Evolutionary conservation across 2,888 invertebrate genomes (phyloP).

Genomic region (Dryocosmus kuriphilus): DNA sequence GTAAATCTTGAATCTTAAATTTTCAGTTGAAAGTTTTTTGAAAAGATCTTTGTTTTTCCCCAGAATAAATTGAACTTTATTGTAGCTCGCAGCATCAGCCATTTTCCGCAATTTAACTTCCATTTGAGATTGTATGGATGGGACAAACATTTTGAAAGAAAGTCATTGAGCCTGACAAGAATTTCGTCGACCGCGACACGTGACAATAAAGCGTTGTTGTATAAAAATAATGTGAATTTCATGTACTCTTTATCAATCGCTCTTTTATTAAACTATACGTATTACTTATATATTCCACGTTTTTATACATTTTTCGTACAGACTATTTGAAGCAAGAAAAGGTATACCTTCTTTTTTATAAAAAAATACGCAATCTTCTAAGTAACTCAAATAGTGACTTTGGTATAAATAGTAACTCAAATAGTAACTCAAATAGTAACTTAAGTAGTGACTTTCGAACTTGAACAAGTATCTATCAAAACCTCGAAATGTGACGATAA

Average conservation of each 20-base stretch:
- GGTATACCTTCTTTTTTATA: too few species aligned
- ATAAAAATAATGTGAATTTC: slow-evolving; percentile 33
- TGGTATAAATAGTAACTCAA: too few species aligned
- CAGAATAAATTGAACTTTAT: slow-evolving; percentile 42
- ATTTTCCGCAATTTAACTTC: slow-evolving; percentile 1
- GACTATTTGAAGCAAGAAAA: too few species aligned
- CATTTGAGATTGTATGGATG: slow-evolving; percentile 43
- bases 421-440: too few species aligned
- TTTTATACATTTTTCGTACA: too few species aligned
- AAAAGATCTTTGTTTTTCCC: slow-evolving; percentile 39
- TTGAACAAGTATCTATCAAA: too few species aligned
- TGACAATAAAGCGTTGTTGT: slow-evolving; percentile 38
- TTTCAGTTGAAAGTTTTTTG: slow-evolving; percentile 38
- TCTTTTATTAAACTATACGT: not conserved
- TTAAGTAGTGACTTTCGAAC: too few species aligned
- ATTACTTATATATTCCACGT: too few species aligned
- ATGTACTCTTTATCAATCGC: slow-evolving; percentile 1
- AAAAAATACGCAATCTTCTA: too few species aligned
- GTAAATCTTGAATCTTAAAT: slow-evolving; percentile 43
- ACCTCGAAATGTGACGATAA: too few species aligned
- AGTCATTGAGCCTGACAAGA: not conserved
- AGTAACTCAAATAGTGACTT: too few species aligned
- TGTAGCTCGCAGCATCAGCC: not conserved
- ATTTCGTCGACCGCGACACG: slow-evolving; percentile 29
- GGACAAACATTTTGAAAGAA: slow-evolving; percentile 10